Base-by-base conservation (phyloP, 2,113 vertebrate genomes). In the Thunnus maccoyii region DNA sequence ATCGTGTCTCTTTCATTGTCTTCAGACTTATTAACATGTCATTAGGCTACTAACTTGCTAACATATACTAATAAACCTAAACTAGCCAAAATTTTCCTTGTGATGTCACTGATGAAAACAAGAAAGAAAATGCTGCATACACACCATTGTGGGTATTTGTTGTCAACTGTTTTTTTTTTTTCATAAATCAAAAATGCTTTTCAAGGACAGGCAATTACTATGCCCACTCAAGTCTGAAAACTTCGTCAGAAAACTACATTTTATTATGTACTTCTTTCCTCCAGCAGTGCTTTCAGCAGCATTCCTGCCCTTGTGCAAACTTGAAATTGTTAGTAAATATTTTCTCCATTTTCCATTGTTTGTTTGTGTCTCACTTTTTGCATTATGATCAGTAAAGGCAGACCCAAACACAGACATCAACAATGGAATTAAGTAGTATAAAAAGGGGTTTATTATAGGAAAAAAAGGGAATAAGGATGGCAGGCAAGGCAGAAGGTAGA, bases 341-440 rank as follows among this genome's bases (percentile, higher is more conserved):
- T 30, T 63, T 71, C 12, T 55, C 51, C 6, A 69, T 63, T 77
- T 63, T 52, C 44, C 16, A 32, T 17, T 64, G 56, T 41, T 63
- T 67, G 72, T 77, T 75, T 80, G 56, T 72, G 47, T 25, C 27
- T 65, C 67, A 27, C n/a, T 58, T 52, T 69, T 80, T 36, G 3
- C 5, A 36, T 36, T 36, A 36, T 36, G 32, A 36, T 36, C 32
- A 36, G 32, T 4, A 36, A 32, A 32, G 30, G 30, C 5, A 5
- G 30, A 32, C 30, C 30, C 3, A 36, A 36, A 36, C 32, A 36
- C 32, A 36, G 3, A 36, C 32, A 36, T 7, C 7, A 7, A 36
- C 5, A 36, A 36, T 36, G 32, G 3, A 36, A 36, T 36, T 36
- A 36, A 36, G 32, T 36, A 5, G 7, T 36, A 36, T 22, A 36